These are phyloP conservation scores for Clitarchus hookeri DNA, from an alignment of 2,888 invertebrate genomes.

Conservation along the genomic window DNA sequence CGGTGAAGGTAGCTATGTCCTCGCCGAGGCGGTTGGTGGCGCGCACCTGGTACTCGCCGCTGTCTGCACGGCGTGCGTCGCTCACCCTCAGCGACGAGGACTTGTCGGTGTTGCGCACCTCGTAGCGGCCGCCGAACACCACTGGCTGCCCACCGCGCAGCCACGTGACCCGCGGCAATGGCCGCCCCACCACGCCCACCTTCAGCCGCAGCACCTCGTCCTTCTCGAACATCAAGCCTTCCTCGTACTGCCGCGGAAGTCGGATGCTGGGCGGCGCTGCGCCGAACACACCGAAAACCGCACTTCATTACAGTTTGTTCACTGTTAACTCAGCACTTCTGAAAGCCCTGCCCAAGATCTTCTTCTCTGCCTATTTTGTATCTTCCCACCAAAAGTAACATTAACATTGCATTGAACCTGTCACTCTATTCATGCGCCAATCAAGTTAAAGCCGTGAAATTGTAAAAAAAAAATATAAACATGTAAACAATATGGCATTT, in stretches of 20 bases:
- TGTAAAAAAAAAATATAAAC: no score
- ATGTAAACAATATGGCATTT: no score
- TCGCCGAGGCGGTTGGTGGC: constrained; percentile 83
- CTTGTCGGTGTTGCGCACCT: constrained; percentile 70
- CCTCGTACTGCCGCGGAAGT: constrained; percentile 83
- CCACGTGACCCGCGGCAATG: constrained; percentile 84
- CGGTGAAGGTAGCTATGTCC: constrained; percentile 76
- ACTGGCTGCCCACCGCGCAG: constrained; percentile 76
- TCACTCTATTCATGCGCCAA: no score
- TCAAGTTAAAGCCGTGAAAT: no score
- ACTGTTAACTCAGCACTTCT: no score
- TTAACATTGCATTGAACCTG: no score
- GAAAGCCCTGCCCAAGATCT: no score
- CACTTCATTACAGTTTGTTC: no score
- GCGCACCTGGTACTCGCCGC: constrained; percentile 84
- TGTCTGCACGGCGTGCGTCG: constrained; percentile 76
- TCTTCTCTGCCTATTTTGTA: no score
- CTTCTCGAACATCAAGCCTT: constrained; percentile 83
- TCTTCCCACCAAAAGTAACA: no score
- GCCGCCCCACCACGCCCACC: constrained; percentile 83
- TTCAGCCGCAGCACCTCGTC: constrained; percentile 84
- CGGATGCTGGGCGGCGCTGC: constrained; percentile 79
- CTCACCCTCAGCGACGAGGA: constrained; percentile 78
- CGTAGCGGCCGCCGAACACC: constrained; percentile 64
- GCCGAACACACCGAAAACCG: not conserved